phyloP scores from a whole-genome alignment of 2,113 vertebrate species.

The Syngnathus typhle region DNA sequence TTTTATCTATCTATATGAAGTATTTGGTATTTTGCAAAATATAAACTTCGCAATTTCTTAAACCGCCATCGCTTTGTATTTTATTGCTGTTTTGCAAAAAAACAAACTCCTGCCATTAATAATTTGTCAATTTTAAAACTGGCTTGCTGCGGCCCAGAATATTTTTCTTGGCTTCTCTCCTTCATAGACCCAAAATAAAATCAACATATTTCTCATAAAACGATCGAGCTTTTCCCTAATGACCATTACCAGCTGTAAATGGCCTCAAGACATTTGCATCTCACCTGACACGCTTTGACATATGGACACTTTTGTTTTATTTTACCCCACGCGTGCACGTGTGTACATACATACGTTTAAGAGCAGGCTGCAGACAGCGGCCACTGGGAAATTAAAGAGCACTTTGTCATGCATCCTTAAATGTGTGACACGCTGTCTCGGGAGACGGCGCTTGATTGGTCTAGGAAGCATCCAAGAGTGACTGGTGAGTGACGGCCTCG shows the following conservation, averaged over 20 bases:
- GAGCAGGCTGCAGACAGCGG: slow-evolving; percentile 65
- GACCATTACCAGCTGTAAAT: slow-evolving; percentile 22
- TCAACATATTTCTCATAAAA: not conserved
- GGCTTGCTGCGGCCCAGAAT: slow-evolving; percentile 27
- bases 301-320: slow-evolving; percentile 33
- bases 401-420: slow-evolving; percentile 80
- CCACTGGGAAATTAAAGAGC: slow-evolving; percentile 79
- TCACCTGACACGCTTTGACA: slow-evolving; percentile 46
- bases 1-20: not conserved
- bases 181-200: slow-evolving; percentile 22
- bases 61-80: too few species aligned
- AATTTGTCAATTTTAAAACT: slow-evolving; percentile 39
- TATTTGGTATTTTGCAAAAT: too few species aligned
- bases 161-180: slow-evolving; percentile 45
- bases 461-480: slow-evolving; percentile 67
- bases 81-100: slow-evolving; percentile 36
- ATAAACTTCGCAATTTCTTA: too few species aligned
- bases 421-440: slow-evolving; percentile 74
- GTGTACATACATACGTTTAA: slow-evolving; percentile 36
- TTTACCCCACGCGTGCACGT: slow-evolving; percentile 12
- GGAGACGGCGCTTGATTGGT: slow-evolving; percentile 73
- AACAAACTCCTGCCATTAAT: slow-evolving; percentile 48
- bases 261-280: slow-evolving; percentile 5
- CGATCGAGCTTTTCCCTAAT: not conserved
- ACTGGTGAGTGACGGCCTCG: slow-evolving; percentile 70